Evolutionary conservation across 2,888 invertebrate species (phyloP).

Genomic region (Clanis bilineata): DNA sequence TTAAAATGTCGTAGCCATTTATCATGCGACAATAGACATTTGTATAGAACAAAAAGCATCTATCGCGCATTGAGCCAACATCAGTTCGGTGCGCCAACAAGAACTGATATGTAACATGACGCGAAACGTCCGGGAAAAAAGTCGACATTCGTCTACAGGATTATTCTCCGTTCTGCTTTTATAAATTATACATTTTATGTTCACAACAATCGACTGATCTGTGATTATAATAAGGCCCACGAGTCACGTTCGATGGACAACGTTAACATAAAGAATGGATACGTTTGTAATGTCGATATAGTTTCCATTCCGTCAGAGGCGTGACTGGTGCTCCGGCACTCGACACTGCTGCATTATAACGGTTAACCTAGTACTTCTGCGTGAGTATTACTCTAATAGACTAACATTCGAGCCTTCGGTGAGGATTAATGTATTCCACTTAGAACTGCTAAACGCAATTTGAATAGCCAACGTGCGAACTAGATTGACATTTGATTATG

Average conservation of each 20-base stretch:
- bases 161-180: constrained; percentile 62
- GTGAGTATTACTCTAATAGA: constrained; percentile 47
- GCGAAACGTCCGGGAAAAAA: constrained; percentile 53
- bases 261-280: constrained; percentile 38
- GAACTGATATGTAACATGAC: constrained; percentile 61
- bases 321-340: constrained; percentile 49
- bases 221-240: constrained; percentile 76
- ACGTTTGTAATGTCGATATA: constrained; percentile 48
- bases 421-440: constrained; percentile 9
- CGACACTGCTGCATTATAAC: constrained; percentile 52
- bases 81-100: constrained; percentile 50
- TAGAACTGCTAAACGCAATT: constrained; percentile 37
- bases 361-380: constrained; percentile 56
- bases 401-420: constrained; percentile 19
- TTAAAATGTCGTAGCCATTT: constrained; percentile 33
- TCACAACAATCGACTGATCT: constrained; percentile 76
- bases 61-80: constrained; percentile 47
- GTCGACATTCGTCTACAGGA: constrained; percentile 46
- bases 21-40: constrained; percentile 46
- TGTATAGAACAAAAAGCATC: constrained; percentile 44
- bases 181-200: constrained; percentile 78
- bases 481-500: constrained; percentile 30
- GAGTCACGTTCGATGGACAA: constrained; percentile 66
- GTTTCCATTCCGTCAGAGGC: constrained; percentile 51
- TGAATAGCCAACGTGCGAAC: constrained; percentile 36